Evolutionary conservation across 1,140 invertebrate genomes (phyloP), one percentile per base, ranked within the genome.

Genomic region (Delia radicum): DNA sequence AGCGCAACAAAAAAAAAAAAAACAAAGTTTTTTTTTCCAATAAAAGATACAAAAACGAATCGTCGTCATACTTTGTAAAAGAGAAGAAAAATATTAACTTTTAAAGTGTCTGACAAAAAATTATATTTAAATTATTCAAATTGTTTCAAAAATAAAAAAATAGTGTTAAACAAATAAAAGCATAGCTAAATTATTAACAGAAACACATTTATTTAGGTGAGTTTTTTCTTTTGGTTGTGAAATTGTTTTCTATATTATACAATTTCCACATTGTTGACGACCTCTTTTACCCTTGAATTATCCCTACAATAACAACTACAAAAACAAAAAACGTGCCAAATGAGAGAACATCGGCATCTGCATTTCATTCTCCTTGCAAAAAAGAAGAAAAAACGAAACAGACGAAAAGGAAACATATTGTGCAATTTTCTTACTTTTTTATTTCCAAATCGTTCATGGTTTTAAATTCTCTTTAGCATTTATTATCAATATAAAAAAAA

Each of bases 211-310:
- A 10, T 42, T 42, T 5, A 42, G 37, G 37, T 55, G 48, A 55
- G 21, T 24, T 55, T 15, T n/a, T 15, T 15, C 42, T 48, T 15
- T 48, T 2, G 18, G 48, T 55, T 8, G 8, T 55, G 18, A 55
- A 55, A 55, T 55, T 18, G 10, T 8, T 55, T 21, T 10, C 8
- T 10, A 37, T 10, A 37, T 10, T 55, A 21, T 21, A 55, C 48
- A 21, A 3, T 55, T 10, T 33, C 4, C 4, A 42, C 37, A 69
- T 69, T n/a, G 13, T 33, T 69, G 65, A 63, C 28, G 62, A 69
- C 65, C 65, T 69, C 65, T 69, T 69, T 69, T 69, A 69, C 65
- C 65, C 65, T 69, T 69, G 65, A 69, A 69, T 37, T 67, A 63
- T 63, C 62, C 62, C 26, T 67, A 31, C n/a, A n/a, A 21, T 7